A percentile compares a stretch with the other conserved stretches of the same genome.
phyloP scores from a whole-genome alignment of 1,140 invertebrate species.

The Macrobrachium rosenbergii region DNA sequence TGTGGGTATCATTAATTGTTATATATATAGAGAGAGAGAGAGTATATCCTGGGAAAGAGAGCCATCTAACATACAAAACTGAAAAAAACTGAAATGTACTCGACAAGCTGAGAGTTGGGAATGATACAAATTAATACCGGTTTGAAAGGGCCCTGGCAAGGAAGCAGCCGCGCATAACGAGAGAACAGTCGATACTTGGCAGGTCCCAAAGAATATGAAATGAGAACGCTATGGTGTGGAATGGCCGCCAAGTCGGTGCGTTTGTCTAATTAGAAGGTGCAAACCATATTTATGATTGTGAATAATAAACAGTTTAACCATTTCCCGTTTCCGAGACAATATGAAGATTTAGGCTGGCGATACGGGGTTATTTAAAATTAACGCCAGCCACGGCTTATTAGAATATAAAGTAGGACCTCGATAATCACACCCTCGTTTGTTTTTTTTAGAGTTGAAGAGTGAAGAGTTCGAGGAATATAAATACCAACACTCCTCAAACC shows the following conservation, averaged over 20 bases:
- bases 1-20: not conserved
- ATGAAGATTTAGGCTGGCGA: slow-evolving; percentile 2
- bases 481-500: no score
- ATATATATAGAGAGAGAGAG: not conserved
- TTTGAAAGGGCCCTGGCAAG: no score
- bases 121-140: no score
- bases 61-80: no score
- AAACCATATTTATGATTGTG: slow-evolving; percentile 54
- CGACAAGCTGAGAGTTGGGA: no score
- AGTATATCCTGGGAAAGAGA: not conserved
- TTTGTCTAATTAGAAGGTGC: slow-evolving; percentile 60
- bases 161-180: no score
- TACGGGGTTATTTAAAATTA: slow-evolving; percentile 27
- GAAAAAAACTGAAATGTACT: not conserved
- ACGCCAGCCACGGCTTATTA: slow-evolving; percentile 1
- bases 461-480: not conserved
- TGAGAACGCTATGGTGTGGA: not conserved
- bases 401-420: no score
- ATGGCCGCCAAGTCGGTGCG: slow-evolving; percentile 15
- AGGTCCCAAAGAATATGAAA: slow-evolving; percentile 21
- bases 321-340: slow-evolving; percentile 30
- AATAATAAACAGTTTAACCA: slow-evolving; percentile 55
- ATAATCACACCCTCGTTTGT: no score
- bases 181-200: not conserved
- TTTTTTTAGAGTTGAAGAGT: not conserved